Evolutionary conservation across 1,140 invertebrate species (phyloP).

Genomic region (Leptinotarsa undecemlineata): DNA sequence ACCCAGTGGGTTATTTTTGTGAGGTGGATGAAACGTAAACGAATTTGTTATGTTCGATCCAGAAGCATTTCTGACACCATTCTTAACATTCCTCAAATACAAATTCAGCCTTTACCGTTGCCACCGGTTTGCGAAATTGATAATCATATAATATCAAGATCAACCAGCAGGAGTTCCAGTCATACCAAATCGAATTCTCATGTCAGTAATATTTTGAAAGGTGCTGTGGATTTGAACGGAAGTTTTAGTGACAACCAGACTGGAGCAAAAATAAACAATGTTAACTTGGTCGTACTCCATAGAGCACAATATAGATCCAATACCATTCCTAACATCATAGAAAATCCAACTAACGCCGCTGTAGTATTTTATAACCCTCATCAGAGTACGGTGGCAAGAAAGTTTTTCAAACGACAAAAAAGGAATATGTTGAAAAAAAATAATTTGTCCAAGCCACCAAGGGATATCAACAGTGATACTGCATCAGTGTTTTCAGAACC

Average conservation of each 20-base stretch:
- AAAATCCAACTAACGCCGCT: slow-evolving; percentile 62
- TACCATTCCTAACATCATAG: slow-evolving; percentile 71
- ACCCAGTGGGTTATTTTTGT: slow-evolving; percentile 71
- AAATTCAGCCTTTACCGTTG: slow-evolving; percentile 53
- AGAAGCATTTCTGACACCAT: slow-evolving; percentile 68
- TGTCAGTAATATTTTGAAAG: slow-evolving; percentile 61
- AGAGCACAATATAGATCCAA: slow-evolving; percentile 71
- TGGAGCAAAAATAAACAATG: slow-evolving; percentile 58
- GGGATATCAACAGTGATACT: slow-evolving; percentile 63
- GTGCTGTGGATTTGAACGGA: slow-evolving; percentile 54
- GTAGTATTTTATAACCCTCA: slow-evolving; percentile 91
- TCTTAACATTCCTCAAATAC: slow-evolving; percentile 59
- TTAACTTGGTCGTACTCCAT: slow-evolving; percentile 71
- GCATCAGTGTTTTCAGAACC: slow-evolving; percentile 60
- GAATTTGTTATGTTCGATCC: slow-evolving; percentile 61
- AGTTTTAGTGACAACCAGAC: slow-evolving; percentile 39
- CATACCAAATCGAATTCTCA: slow-evolving; percentile 59
- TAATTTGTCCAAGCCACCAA: slow-evolving; percentile 68
- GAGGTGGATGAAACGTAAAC: slow-evolving; percentile 63
- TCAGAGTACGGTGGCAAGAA: slow-evolving; percentile 88
- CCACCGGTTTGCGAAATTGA: slow-evolving; percentile 41
- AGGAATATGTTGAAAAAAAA: slow-evolving; percentile 73
- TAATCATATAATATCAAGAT: slow-evolving; percentile 58
- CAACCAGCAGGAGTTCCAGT: slow-evolving; percentile 65
- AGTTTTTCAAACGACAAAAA: slow-evolving; percentile 88